phyloP scores from a whole-genome alignment of 1,140 invertebrate species.

The Portunus trituberculatus region DNA sequence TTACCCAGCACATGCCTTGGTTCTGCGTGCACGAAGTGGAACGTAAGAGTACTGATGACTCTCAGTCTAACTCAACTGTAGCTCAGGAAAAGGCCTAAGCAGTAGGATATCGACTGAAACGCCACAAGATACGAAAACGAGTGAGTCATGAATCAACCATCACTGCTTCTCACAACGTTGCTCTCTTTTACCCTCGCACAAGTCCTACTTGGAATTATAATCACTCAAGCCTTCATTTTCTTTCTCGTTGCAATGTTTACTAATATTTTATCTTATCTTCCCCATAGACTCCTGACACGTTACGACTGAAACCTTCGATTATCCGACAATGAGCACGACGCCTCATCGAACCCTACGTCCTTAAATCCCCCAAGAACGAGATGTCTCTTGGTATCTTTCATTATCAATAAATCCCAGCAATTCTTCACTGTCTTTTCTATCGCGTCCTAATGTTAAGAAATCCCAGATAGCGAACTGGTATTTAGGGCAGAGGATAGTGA shows the following conservation, averaged over 20 bases:
- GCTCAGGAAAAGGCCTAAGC: conserved; percentile 49
- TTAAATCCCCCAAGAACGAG: not conserved
- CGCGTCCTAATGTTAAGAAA: not conserved
- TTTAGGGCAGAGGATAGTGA: too few species aligned
- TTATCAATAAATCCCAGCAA: not conserved
- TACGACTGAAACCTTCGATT: not conserved
- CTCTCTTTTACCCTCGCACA: too few species aligned
- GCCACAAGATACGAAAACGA: not conserved
- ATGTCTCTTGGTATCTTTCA: not conserved
- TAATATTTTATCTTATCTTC: not conserved
- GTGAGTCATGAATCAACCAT: not conserved
- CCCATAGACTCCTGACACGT: conserved; percentile 24
- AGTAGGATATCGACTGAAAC: not conserved
- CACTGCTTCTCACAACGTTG: not conserved
- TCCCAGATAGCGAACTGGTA: too few species aligned
- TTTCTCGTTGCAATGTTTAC: not conserved
- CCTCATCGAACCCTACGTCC: not conserved
- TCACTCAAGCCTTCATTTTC: not conserved
- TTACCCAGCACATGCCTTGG: conserved; percentile 54
- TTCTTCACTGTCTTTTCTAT: not conserved
- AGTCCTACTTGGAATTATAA: not conserved
- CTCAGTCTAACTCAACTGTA: not conserved
- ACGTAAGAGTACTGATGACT: not conserved
- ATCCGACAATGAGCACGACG: not conserved
- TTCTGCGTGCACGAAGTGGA: conserved; percentile 56